phyloP scores from a whole-genome alignment of 1,140 invertebrate species.

The Drosophila ambigua region DNA sequence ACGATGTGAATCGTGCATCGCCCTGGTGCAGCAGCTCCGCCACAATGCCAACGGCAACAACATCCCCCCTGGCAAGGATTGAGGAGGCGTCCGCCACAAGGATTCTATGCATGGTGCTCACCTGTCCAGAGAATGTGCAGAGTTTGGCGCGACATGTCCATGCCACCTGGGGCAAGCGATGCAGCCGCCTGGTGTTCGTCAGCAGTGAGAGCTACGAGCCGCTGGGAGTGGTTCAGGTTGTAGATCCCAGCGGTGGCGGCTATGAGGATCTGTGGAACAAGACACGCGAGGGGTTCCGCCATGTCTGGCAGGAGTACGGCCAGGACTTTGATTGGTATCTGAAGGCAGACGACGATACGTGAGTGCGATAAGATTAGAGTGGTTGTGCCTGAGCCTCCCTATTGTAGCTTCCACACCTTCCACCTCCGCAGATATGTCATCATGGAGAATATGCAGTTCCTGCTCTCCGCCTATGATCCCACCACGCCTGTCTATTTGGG shows the following conservation, averaged over 20 bases:
- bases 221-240: constrained; percentile 86
- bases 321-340: constrained; percentile 95
- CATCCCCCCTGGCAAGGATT: not conserved
- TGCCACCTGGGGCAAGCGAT: constrained; percentile 96
- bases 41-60: constrained; percentile 4
- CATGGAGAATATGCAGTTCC: constrained; percentile 95
- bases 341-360: constrained; percentile 97
- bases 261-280: constrained; percentile 96
- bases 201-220: constrained; percentile 88
- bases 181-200: constrained; percentile 94
- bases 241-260: constrained; percentile 89
- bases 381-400: not conserved
- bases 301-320: constrained; percentile 91
- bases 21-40: constrained; percentile 37
- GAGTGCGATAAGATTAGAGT: constrained; percentile 83
- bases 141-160: constrained; percentile 95
- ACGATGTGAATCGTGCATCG: constrained; percentile 40
- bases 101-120: constrained; percentile 98
- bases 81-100: constrained; percentile 85
- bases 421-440: constrained; percentile 86
- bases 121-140: constrained; percentile 93
- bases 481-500: constrained; percentile 93
- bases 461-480: constrained; percentile 90
- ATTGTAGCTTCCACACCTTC: not conserved
- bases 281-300: constrained; percentile 95